These are phyloP conservation scores for Pseudomyrmex concolor DNA, from an alignment of 1,140 invertebrate species.

Conservation along the genomic window DNA sequence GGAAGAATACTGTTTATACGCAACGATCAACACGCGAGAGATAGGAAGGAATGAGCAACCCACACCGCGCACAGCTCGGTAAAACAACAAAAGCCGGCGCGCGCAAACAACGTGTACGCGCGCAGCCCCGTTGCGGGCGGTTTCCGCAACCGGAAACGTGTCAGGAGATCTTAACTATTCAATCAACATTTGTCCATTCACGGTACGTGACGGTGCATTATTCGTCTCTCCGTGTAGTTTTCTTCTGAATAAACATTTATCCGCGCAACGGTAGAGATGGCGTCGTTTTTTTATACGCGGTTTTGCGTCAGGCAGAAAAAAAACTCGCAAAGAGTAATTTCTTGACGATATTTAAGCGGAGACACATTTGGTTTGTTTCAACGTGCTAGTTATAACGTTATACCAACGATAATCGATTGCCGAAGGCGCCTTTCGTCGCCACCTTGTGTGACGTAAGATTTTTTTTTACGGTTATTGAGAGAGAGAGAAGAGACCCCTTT, in stretches of 20 bases:
- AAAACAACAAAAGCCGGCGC: slow-evolving; percentile 53
- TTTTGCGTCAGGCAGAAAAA: slow-evolving; percentile 6
- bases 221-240: slow-evolving; percentile 23
- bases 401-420: slow-evolving; percentile 73
- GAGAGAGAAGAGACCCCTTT: slow-evolving; percentile 2
- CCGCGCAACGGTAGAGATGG: background rate
- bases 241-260: slow-evolving; percentile 43
- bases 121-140: background rate
- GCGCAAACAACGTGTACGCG: slow-evolving; percentile 30
- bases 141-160: slow-evolving; percentile 52
- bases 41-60: slow-evolving; percentile 10
- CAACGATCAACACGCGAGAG: background rate
- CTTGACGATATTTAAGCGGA: slow-evolving; percentile 46
- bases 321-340: background rate
- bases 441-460: slow-evolving; percentile 30
- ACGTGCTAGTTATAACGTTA: background rate
- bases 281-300: background rate
- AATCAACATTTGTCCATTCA: slow-evolving; percentile 70
- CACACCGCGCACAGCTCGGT: slow-evolving; percentile 25
- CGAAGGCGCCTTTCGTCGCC: slow-evolving; percentile 33
- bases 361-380: slow-evolving; percentile 38
- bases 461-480: slow-evolving; percentile 37
- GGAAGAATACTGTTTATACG: slow-evolving; percentile 19
- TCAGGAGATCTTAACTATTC: slow-evolving; percentile 71
- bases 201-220: slow-evolving; percentile 62